phyloP scores from a whole-genome alignment of 2,888 invertebrate species.

The Operophtera brumata region DNA sequence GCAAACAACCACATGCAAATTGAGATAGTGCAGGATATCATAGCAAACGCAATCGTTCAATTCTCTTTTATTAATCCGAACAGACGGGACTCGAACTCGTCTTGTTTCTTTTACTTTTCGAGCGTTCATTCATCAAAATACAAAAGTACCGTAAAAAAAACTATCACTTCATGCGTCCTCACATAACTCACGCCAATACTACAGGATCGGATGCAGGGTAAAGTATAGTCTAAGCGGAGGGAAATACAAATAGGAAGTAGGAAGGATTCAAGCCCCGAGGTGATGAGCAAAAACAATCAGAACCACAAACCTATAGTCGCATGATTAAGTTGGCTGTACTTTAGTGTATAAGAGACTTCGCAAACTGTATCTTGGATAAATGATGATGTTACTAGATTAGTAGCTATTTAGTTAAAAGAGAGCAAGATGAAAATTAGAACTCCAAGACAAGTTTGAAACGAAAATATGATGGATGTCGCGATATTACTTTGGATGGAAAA shows the following conservation, averaged over 20 bases:
- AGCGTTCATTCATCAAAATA: constrained; percentile 24
- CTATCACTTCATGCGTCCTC: constrained; percentile 44
- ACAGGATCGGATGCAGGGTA: constrained; percentile 56
- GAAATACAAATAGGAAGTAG: constrained; percentile 39
- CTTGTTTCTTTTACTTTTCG: constrained; percentile 33
- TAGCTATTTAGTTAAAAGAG: neutral
- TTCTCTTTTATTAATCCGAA: neutral
- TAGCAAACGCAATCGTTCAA: constrained; percentile 9
- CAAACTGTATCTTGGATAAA: constrained; percentile 39
- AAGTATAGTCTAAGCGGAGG: constrained; percentile 50
- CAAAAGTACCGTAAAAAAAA: constrained; percentile 8
- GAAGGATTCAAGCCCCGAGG: constrained; percentile 65
- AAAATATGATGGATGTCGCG: constrained; percentile 43
- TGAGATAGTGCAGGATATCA: constrained; percentile 43
- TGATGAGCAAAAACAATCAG: constrained; percentile 57
- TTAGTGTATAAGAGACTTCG: constrained; percentile 36
- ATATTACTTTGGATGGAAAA: constrained; percentile 46
- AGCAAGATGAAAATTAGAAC: neutral
- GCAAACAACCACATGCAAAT: constrained; percentile 73
- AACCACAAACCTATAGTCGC: constrained; percentile 35
- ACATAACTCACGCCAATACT: constrained; percentile 48
- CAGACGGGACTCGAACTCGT: constrained; percentile 18
- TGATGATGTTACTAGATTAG: constrained; percentile 3
- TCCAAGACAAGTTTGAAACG: constrained; percentile 40
- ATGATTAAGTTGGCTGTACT: constrained; percentile 75